phyloP scores from a whole-genome alignment of 2,888 invertebrate genomes.

The Eupithecia abbreviata region DNA sequence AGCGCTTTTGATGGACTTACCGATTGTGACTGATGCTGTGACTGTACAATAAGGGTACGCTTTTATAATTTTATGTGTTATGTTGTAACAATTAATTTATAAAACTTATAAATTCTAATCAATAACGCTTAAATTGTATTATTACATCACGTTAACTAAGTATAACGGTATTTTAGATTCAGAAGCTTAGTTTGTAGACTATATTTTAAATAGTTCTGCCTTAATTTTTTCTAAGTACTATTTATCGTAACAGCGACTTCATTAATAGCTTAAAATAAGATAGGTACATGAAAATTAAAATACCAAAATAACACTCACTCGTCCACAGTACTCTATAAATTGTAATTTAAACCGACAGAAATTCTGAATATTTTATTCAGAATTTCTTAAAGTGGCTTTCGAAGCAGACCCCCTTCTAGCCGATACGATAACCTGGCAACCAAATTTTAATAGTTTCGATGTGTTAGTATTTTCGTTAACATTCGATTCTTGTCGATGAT shows the following conservation, averaged over 20 bases:
- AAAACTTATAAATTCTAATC: neutral
- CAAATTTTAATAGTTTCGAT: neutral
- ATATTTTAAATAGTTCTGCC: neutral
- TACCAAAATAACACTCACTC: neutral
- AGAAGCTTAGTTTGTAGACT: neutral
- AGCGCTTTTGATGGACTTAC: conserved; percentile 1
- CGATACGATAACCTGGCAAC: neutral
- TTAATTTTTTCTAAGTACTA: neutral
- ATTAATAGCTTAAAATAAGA: neutral
- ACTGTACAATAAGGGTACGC: neutral
- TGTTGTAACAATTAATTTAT: neutral
- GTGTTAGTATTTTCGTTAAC: too few species aligned
- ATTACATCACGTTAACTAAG: neutral
- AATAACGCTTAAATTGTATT: neutral
- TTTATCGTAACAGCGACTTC: neutral
- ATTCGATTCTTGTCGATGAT: too few species aligned
- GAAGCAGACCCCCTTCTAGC: neutral
- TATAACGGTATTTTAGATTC: neutral
- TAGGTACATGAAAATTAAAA: neutral
- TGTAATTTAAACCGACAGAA: neutral
- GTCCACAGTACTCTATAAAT: neutral
- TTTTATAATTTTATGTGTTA: neutral
- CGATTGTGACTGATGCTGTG: neutral
- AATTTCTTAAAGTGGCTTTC: neutral
- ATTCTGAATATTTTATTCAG: neutral